These are phyloP conservation scores for Mesorhabditis belari DNA, from an alignment of 2,888 invertebrate genomes.

Conservation along the genomic window DNA sequence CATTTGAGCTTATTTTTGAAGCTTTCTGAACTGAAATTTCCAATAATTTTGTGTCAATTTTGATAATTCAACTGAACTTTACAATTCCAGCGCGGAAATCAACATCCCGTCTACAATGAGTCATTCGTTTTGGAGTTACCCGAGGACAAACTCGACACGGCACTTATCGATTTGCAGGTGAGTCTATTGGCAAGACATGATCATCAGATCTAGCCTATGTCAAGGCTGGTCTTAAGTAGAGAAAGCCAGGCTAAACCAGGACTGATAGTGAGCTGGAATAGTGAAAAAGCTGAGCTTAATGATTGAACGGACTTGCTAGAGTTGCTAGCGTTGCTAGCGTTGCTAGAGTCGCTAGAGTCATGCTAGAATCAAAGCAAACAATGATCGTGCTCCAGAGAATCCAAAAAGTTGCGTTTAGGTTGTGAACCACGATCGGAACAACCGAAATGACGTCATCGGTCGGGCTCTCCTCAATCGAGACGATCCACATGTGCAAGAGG, in stretches of 20 bases:
- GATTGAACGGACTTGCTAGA: not conserved
- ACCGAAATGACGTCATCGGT: slow-evolving; percentile 35
- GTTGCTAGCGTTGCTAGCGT: not conserved
- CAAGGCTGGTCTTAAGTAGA: too few relatives aligned
- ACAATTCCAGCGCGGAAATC: slow-evolving; percentile 60
- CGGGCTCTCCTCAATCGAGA: slow-evolving; percentile 31
- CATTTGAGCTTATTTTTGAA: too few relatives aligned
- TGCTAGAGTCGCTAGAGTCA: too few relatives aligned
- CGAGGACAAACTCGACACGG: slow-evolving; percentile 22
- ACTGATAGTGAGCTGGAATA: not conserved
- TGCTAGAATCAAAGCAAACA: too few relatives aligned
- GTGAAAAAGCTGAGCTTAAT: not conserved
- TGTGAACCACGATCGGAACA: slow-evolving; percentile 27
- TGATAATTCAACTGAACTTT: not conserved
- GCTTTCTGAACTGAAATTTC: not conserved
- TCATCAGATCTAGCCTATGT: too few relatives aligned
- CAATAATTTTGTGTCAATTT: not conserved
- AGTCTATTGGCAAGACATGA: too few relatives aligned
- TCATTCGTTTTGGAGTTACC: slow-evolving; percentile 96
- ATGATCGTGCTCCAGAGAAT: not conserved
- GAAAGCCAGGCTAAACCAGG: not conserved
- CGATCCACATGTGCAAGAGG: slow-evolving; percentile 31
- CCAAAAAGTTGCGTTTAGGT: slow-evolving; percentile 13
- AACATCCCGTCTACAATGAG: slow-evolving; percentile 97
- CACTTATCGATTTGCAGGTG: slow-evolving; percentile 36